Conservation (phyloP, 2,888 invertebrate species). For the Torymus auratus region DNA sequence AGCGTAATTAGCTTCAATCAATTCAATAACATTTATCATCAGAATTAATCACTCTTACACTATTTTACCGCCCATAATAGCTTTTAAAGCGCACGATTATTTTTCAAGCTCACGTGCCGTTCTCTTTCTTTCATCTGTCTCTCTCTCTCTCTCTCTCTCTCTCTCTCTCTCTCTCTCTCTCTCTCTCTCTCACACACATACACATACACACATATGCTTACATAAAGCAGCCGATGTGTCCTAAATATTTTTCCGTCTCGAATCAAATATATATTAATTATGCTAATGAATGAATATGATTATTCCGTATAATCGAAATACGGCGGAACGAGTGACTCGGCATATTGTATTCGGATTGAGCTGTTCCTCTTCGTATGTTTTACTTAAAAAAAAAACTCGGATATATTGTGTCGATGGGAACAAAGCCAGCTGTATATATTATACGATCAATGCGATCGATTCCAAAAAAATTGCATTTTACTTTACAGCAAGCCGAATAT, state of each 20-base stretch:
- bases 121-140: neutral
- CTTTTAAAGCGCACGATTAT: no score
- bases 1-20: no score
- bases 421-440: no score
- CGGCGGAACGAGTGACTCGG: neutral
- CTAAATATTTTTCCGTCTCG: neutral
- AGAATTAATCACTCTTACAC: no score
- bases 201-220: no score
- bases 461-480: no score
- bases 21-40: no score
- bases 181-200: no score
- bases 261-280: constrained; percentile 10
- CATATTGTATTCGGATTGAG: constrained; percentile 12
- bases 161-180: neutral
- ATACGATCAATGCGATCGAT: no score
- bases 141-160: neutral
- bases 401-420: neutral
- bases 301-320: constrained; percentile 15
- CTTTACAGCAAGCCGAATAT: no score
- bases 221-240: no score
- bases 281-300: constrained; percentile 37
- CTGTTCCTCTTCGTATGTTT: neutral
- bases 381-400: neutral
- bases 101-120: neutral
- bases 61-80: no score